Percentiles rank a stretch among this genome's conserved stretches.
Evolutionary conservation across 2,888 invertebrate genomes (phyloP).

Genomic region (Eupithecia pulchellata): DNA sequence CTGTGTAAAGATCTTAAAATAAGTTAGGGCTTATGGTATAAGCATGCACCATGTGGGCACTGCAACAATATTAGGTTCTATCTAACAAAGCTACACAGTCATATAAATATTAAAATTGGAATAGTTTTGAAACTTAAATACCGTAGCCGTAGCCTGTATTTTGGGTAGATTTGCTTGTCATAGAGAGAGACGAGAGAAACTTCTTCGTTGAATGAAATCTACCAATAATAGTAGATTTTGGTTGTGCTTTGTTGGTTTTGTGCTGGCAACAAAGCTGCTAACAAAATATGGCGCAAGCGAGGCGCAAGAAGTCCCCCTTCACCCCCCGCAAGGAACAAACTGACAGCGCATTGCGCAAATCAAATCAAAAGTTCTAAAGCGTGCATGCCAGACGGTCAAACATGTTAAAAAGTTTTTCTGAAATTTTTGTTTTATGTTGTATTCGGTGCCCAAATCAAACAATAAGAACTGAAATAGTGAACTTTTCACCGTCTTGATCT

Average conservation of each 20-base stretch:
- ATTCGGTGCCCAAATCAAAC: conserved; percentile 89
- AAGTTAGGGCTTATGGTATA: too few species aligned
- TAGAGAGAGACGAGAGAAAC: too few species aligned
- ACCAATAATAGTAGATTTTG: background rate
- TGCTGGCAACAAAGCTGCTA: conserved; percentile 52
- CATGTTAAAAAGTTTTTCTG: conserved; percentile 91
- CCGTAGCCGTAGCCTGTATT: too few species aligned
- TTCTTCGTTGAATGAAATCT: background rate
- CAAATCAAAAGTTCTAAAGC: conserved; percentile 63
- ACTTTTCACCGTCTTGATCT: conserved; percentile 93
- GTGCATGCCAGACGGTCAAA: conserved; percentile 84
- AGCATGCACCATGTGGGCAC: too few species aligned
- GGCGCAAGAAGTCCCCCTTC: conserved; percentile 56
- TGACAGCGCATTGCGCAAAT: conserved; percentile 79
- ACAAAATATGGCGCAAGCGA: conserved; percentile 56
- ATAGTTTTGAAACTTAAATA: too few species aligned
- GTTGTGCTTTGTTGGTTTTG: conserved; percentile 9
- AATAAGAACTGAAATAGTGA: conserved; percentile 89
- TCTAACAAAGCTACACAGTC: too few species aligned
- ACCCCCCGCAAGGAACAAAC: conserved; percentile 43
- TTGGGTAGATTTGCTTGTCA: too few species aligned
- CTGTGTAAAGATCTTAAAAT: too few species aligned
- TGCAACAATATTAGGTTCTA: too few species aligned
- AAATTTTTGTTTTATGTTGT: conserved; percentile 89
- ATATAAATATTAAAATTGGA: too few species aligned